Conservation (phyloP, 2,888 invertebrate species). For the Thecophora atra region DNA sequence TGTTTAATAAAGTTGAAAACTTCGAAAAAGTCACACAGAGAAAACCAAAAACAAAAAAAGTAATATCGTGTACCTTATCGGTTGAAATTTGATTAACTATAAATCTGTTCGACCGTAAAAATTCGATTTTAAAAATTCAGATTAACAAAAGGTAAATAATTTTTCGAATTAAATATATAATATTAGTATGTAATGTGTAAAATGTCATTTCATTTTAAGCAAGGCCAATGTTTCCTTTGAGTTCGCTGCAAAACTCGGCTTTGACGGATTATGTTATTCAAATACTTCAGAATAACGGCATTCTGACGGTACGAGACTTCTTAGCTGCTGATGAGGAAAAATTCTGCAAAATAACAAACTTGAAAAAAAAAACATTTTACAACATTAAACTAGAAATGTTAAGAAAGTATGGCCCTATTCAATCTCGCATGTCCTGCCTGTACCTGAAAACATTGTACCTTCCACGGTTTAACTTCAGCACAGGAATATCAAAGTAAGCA, state of each 20-base stretch:
- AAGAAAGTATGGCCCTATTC: slow-evolving; percentile 38
- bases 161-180: no score
- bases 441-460: slow-evolving; percentile 23
- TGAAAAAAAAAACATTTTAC: slow-evolving; percentile 38
- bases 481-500: slow-evolving; percentile 36
- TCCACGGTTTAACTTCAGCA: slow-evolving; percentile 7
- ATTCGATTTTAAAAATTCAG: no score
- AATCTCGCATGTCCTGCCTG: slow-evolving; percentile 36
- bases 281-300: slow-evolving; percentile 41
- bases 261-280: slow-evolving; percentile 46
- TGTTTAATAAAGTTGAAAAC: no score
- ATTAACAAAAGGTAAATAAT: no score
- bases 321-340: slow-evolving; percentile 37
- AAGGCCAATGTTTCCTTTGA: slow-evolving; percentile 37
- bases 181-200: no score
- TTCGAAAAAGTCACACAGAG: no score
- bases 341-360: slow-evolving; percentile 44
- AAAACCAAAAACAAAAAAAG: no score
- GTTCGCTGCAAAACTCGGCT: slow-evolving; percentile 42
- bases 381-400: slow-evolving; percentile 39
- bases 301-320: slow-evolving; percentile 40
- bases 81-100: no score
- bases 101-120: no score
- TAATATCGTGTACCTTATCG: no score
- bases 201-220: no score